Evolutionary conservation across 2,888 invertebrate genomes (phyloP), one percentile per base, ranked within the genome.

Genomic region (Hydropsyche betteni): DNA sequence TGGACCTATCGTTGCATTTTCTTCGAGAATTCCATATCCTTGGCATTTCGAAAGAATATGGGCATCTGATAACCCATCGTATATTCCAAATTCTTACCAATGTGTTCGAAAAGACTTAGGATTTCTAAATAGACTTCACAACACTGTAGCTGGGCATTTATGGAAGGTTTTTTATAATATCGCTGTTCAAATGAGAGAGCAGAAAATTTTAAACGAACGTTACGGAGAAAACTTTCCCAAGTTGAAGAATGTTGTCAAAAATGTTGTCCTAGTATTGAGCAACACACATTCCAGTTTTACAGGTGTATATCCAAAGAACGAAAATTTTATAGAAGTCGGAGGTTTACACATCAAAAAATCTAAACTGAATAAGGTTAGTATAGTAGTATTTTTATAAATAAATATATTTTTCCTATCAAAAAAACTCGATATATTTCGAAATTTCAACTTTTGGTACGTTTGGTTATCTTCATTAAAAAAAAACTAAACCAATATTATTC

Each of bases 31-130:
- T 0, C 80, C 89, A 7, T 86, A 90, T 85, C 89, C 91, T 0
- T 91, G 89, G 87, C 86, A 86, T 55, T 88, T 86, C 78, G 85
- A 86, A 76, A 84, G 88, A 52, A 85, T 89, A 55, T 90, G 90
- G 3, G 83, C 90, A 74, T 87, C 89, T 0, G 88, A 72, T 38
- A 72, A 72, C 77, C 78, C 10, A 68, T 77, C 76, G 70, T 79
- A 71, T 55, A 78, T 68, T 51, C 78, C 55, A 53, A 77, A 70
- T 34, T 74, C 24, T 77, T 80, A 69, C 33, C 72, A 38, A 12
- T 58, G 69, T 34, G 75, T 75, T 72, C 58, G 58, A 16, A 68
- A 75, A 58, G 36, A 79, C 33, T 83, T 85, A 83, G 80, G 75
- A 0, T 84, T 85, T 76, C 72, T 81, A 4, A 81, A 84, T 74